These are phyloP conservation scores for Cairina moschata DNA, from an alignment of 2,113 vertebrate genomes.

Conservation along the genomic window DNA sequence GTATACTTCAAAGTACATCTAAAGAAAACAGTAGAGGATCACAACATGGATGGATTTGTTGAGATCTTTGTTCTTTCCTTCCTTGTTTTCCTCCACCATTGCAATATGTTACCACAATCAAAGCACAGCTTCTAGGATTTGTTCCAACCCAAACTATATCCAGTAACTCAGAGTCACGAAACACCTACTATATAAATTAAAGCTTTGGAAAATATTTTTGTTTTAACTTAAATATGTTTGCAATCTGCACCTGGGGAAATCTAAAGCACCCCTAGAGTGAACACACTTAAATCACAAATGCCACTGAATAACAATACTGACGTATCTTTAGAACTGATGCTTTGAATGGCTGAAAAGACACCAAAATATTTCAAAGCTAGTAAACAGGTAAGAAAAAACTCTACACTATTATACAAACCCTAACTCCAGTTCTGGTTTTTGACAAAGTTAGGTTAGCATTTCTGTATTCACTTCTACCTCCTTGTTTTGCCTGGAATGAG, in stretches of 20 bases:
- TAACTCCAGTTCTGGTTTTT: background rate
- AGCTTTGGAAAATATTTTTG: slow-evolving; percentile 30
- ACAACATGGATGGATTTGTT: background rate
- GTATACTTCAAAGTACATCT: background rate
- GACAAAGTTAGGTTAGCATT: background rate
- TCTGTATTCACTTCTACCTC: background rate
- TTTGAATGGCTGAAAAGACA: background rate
- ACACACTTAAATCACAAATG: background rate
- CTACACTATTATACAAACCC: background rate
- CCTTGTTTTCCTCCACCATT: background rate
- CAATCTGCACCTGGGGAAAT: background rate
- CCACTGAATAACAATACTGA: background rate
- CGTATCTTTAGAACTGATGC: background rate
- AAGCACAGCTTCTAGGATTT: background rate
- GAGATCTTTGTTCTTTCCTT: background rate
- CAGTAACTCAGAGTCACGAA: slow-evolving; percentile 1
- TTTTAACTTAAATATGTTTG: background rate
- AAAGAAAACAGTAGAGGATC: background rate
- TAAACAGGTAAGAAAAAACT: background rate
- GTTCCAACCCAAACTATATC: slow-evolving; percentile 9
- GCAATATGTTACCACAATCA: background rate
- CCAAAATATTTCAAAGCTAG: background rate
- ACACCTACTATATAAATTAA: background rate
- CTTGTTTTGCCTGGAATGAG: slow-evolving; percentile 18
- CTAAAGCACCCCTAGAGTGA: background rate